Evolutionary conservation across 2,888 invertebrate species (phyloP).

Genomic region (Chrysolina oricalcia): DNA sequence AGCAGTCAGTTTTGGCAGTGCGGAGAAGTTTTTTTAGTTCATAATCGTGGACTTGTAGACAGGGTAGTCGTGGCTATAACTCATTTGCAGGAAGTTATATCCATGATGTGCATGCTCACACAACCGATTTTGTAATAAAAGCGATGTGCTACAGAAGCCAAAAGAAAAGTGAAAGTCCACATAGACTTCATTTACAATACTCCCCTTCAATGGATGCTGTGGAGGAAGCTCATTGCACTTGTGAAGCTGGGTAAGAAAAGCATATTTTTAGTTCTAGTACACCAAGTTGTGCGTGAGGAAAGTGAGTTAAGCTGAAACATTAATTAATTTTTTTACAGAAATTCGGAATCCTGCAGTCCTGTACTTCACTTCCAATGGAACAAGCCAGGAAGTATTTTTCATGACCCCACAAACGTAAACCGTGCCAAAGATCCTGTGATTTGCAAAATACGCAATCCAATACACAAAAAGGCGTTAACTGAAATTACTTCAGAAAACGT

Average conservation of each 20-base stretch:
- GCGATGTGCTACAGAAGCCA: conserved; percentile 13
- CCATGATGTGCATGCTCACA: conserved; percentile 5
- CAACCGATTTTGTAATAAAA: background rate
- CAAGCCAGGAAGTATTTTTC: background rate
- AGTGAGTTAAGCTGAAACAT: too few relatives aligned
- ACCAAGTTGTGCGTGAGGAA: background rate
- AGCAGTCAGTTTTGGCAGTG: conserved; percentile 5
- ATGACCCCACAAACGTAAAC: conserved; percentile 8
- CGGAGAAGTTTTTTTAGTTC: conserved; percentile 13
- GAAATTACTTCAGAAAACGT: conserved; percentile 1
- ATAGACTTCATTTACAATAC: background rate
- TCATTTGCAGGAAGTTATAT: background rate
- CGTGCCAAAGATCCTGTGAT: background rate
- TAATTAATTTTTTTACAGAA: too few relatives aligned
- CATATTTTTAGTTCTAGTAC: background rate
- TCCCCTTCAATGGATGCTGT: conserved; percentile 15
- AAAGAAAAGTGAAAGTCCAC: conserved; percentile 5
- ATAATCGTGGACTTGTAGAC: conserved; percentile 19
- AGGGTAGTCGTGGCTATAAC: conserved; percentile 7
- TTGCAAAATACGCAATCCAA: conserved; percentile 6
- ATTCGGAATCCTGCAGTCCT: background rate
- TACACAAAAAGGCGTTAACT: background rate
- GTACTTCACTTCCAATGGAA: conserved; percentile 15
- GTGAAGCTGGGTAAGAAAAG: background rate
- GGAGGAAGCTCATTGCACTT: background rate